Conservation (phyloP, 1,140 invertebrate species). For the Procambarus virginalis region DNA sequence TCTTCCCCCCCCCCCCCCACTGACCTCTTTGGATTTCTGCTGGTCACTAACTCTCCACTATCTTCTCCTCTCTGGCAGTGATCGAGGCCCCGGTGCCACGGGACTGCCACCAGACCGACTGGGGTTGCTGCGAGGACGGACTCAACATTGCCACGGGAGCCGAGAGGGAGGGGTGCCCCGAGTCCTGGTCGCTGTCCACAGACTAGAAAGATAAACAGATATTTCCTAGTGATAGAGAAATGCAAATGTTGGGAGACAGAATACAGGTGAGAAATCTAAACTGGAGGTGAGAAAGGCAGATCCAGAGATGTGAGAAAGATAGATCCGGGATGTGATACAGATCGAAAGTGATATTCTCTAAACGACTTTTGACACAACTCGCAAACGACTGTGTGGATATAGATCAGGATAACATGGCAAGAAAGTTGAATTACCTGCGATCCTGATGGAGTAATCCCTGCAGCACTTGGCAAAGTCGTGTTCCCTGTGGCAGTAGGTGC, state of each 20-base stretch:
- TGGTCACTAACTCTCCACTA: too few relatives aligned
- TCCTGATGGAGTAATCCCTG: constrained; percentile 66
- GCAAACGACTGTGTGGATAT: too few relatives aligned
- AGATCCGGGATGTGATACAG: too few relatives aligned
- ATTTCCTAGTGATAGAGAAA: too few relatives aligned
- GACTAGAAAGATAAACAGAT: constrained; percentile 71
- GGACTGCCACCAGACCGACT: constrained; percentile 81
- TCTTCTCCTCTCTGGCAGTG: constrained; percentile 22
- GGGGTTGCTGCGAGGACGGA: constrained; percentile 92
- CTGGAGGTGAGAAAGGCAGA: too few relatives aligned
- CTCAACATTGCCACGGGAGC: constrained; percentile 86
- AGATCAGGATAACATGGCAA: too few relatives aligned
- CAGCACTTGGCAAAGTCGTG: constrained; percentile 87
- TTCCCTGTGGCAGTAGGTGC: constrained; percentile 89
- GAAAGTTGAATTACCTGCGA: constrained; percentile 46
- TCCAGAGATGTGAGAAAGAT: too few relatives aligned
- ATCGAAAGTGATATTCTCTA: too few relatives aligned
- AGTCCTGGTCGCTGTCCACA: constrained; percentile 83
- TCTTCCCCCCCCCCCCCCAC: neutral
- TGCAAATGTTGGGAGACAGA: too few relatives aligned
- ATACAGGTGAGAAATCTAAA: too few relatives aligned
- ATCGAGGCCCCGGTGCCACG: constrained; percentile 62
- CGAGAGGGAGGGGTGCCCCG: constrained; percentile 86
- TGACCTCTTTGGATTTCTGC: neutral
- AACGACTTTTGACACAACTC: too few relatives aligned